A percentile compares a stretch with the other conserved stretches of the same genome.
Evolutionary conservation across 2,888 invertebrate genomes (phyloP).

Genomic region (Hofmannophila pseudospretella): DNA sequence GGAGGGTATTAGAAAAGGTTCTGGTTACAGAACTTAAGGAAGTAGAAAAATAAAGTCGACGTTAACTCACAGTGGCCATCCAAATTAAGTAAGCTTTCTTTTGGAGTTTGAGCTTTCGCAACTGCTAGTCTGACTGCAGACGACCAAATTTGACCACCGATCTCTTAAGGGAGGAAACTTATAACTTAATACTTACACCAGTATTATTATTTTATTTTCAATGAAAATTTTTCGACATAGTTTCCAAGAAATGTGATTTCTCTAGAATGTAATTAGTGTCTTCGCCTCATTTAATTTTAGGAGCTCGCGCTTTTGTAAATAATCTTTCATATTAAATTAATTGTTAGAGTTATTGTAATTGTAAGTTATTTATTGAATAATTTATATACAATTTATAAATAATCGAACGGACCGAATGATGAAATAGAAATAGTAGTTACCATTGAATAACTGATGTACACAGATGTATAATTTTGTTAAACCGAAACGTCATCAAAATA

Average conservation of each 20-base stretch:
- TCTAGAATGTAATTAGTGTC: background rate
- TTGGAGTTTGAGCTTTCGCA: slow-evolving; percentile 7
- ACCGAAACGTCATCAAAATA: slow-evolving; percentile 14
- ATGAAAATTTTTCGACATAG: background rate
- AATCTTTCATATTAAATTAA: slow-evolving; percentile 23
- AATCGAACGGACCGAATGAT: slow-evolving; percentile 17
- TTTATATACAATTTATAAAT: slow-evolving; percentile 32
- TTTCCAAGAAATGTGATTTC: background rate
- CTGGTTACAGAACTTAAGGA: too few species aligned
- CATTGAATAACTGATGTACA: slow-evolving; percentile 24
- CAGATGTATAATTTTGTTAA: slow-evolving; percentile 13
- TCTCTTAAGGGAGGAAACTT: slow-evolving; percentile 10
- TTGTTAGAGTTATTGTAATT: slow-evolving; percentile 20
- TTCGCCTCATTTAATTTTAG: slow-evolving; percentile 1
- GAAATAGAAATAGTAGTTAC: slow-evolving; percentile 24
- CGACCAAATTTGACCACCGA: slow-evolving; percentile 10
- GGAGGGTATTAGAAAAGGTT: slow-evolving; percentile 54
- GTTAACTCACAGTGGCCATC: slow-evolving; percentile 57
- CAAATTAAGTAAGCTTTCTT: slow-evolving; percentile 38
- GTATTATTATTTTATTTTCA: slow-evolving; percentile 1
- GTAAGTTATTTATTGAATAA: slow-evolving; percentile 44
- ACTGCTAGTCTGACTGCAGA: slow-evolving; percentile 6
- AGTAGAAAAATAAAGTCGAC: slow-evolving; percentile 42
- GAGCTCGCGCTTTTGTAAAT: slow-evolving; percentile 57
- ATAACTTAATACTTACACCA: background rate